Evolutionary conservation across 2,797 vertebrate species (phyloP), one percentile per base, ranked within the genome.

Genomic region (Remorina albescens): DNA sequence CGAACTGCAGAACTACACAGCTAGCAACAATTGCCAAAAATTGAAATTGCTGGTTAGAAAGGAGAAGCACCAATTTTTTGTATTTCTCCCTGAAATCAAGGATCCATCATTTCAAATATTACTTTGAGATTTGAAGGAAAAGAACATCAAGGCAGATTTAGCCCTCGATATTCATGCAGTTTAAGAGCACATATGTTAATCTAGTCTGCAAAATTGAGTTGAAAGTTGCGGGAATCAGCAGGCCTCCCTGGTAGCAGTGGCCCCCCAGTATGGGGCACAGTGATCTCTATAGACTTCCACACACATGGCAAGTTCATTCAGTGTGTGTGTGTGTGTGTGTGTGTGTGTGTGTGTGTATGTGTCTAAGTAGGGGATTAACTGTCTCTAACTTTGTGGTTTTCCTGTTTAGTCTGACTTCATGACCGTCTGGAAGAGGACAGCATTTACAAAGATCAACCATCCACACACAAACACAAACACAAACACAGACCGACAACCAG

Each of bases 351-450:
- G 28, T 58, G 44, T 59, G 25, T 47, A 9, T 59, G 41, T 66
- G 72, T 63, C 34, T 59, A 73, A 67, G 71, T 25, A 23, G 46
- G 34, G 79, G 76, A 89, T 91, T 91, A 88, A 82, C 71, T 80
- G 72, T 78, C 84, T 88, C 80, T 80, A 84, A 88, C 62, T 76
- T 53, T 65, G 82, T 67, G 82, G 83, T 78, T 88, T 93, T 92
- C 88, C 91, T 92, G 91, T 92, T 93, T 93, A 91, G 92, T 92
- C 92, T 93, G 78, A 82, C 23, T 88, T 86, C 81, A 73, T 86
- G 87, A 88, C 74, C 32, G 86, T 91, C 89, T 93, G 76, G 78
- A 64, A 88, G 66, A 90, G 81, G 77, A 85, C 72, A 81, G 63
- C 74, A 46, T 71, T 85, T 51, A 6, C 56, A 74, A 56, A 74